A percentile compares a stretch with the other conserved stretches of the same genome.
Evolutionary conservation across 2,113 vertebrate species (phyloP).

Genomic region (Dicentrarchus labrax): DNA sequence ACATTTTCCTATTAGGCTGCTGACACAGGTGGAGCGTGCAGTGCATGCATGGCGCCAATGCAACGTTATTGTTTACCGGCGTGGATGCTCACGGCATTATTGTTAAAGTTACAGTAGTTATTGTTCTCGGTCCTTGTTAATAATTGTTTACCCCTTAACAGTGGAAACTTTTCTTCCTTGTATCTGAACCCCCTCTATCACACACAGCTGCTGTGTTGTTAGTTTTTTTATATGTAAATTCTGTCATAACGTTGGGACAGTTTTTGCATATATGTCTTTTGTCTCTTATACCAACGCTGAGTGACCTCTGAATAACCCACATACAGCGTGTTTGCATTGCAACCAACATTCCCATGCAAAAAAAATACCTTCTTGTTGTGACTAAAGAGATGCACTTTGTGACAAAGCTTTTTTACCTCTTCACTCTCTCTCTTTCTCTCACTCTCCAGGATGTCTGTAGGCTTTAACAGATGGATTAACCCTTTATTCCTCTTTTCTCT

Average conservation of each 20-base stretch:
- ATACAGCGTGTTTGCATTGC: neutral
- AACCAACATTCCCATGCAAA: neutral
- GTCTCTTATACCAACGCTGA: neutral
- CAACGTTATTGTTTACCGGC: too few species aligned
- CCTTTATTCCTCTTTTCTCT: slow-evolving; percentile 47
- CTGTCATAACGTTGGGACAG: neutral
- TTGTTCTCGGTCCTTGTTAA: too few species aligned
- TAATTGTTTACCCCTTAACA: neutral
- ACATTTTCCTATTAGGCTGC: too few species aligned
- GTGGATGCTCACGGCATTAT: too few species aligned
- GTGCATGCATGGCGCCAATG: too few species aligned
- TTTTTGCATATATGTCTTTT: neutral
- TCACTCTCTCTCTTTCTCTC: neutral
- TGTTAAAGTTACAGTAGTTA: too few species aligned
- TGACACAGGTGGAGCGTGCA: too few species aligned
- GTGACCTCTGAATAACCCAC: neutral
- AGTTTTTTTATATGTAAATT: neutral
- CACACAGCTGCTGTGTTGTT: neutral
- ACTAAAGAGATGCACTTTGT: slow-evolving; percentile 9
- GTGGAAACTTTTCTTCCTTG: neutral
- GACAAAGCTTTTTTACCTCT: slow-evolving; percentile 22
- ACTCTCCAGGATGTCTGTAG: slow-evolving; percentile 47
- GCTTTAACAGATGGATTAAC: slow-evolving; percentile 72
- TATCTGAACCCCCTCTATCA: neutral
- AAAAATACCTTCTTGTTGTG: slow-evolving; percentile 21